A percentile compares a stretch with the other conserved stretches of the same genome.
Conservation (phyloP, 2,797 vertebrate genomes). For the Malurus leucopterus region DNA sequence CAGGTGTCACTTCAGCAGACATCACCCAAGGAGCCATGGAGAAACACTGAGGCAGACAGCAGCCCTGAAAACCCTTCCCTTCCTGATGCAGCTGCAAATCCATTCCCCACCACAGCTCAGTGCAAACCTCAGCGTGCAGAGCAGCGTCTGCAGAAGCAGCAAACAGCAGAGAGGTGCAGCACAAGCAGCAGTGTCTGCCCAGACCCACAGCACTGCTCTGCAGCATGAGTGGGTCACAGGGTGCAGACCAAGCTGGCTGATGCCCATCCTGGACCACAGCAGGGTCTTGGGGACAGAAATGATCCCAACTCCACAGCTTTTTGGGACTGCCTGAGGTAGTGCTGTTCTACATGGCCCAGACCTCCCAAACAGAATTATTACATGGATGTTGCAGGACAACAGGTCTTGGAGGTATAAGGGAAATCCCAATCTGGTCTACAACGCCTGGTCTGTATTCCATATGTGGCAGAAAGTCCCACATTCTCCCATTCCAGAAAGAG, state of each 20-base stretch:
- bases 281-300: not conserved
- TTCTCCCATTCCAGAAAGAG: not conserved
- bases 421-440: not conserved
- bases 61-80: not conserved
- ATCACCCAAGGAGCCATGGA: not conserved
- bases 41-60: not conserved
- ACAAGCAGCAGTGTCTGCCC: not conserved
- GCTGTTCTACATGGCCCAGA: not conserved
- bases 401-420: not conserved
- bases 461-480: not conserved
- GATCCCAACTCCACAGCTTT: not conserved
- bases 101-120: not conserved
- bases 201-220: not conserved
- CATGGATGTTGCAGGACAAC: rapidly evolving
- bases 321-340: not conserved
- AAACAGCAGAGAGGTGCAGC: not conserved
- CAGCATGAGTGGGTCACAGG: rapidly evolving
- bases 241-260: not conserved
- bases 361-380: not conserved
- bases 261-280: not conserved
- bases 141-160: not conserved
- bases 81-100: not conserved
- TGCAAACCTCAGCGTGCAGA: not conserved
- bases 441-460: not conserved
- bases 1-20: not conserved